Evolutionary conservation across 2,797 vertebrate genomes (phyloP).

Genomic region (Gadopsis marmoratus): DNA sequence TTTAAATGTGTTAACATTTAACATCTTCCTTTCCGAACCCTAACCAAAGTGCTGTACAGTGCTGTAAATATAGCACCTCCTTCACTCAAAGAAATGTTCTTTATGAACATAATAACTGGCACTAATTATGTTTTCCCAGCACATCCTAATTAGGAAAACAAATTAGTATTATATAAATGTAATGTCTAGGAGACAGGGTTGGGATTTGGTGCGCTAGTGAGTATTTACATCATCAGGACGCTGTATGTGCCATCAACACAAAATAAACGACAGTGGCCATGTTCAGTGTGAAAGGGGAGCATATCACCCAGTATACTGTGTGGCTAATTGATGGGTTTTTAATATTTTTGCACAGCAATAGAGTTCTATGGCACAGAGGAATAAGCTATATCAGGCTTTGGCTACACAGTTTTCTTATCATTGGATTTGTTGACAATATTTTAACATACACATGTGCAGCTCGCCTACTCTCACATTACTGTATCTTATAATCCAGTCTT

Average conservation of each 20-base stretch:
- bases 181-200: conserved; percentile 5
- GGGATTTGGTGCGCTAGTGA: neutral
- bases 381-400: neutral
- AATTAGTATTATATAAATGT: conserved; percentile 5
- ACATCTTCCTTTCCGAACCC: neutral
- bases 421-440: neutral
- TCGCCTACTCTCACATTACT: neutral
- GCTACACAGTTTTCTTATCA: neutral
- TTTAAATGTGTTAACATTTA: neutral
- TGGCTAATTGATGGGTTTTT: neutral
- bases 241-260: neutral
- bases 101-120: neutral
- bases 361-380: neutral
- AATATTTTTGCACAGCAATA: neutral
- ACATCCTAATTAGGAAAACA: neutral
- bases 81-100: neutral
- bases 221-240: neutral
- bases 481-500: neutral
- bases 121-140: neutral
- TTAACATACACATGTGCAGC: neutral
- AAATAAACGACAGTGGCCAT: neutral
- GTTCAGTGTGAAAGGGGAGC: neutral
- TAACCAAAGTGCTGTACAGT: neutral
- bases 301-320: neutral
- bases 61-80: neutral